These are phyloP conservation scores for Drosophila antonietae DNA, from an alignment of 2,888 invertebrate species.

Conservation along the genomic window DNA sequence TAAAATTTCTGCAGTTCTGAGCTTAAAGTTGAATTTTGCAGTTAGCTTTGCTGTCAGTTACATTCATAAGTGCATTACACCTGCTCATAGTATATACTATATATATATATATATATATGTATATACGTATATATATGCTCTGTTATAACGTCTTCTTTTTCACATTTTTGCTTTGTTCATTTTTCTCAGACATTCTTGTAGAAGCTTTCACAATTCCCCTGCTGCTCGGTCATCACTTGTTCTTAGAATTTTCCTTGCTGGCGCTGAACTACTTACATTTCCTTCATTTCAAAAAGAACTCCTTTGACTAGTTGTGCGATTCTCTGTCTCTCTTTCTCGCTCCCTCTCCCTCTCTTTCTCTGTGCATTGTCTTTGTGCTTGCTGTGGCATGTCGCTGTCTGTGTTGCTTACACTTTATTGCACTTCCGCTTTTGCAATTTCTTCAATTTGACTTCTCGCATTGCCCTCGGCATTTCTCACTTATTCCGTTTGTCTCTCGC, in stretches of 20 bases:
- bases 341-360: not conserved
- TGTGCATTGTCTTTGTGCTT: conserved; percentile 14
- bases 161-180: not conserved
- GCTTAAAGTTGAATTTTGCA: not conserved
- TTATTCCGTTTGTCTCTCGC: conserved; percentile 8
- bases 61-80: conserved; percentile 3
- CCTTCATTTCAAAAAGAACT: conserved; percentile 9
- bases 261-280: conserved; percentile 30
- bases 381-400: conserved; percentile 20
- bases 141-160: no score
- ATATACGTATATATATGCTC: not conserved
- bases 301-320: not conserved
- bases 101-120: no score
- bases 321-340: not conserved
- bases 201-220: not conserved
- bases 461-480: conserved; percentile 21
- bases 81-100: not conserved
- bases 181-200: not conserved
- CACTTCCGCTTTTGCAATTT: conserved; percentile 67
- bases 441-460: conserved; percentile 51
- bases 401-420: conserved; percentile 64
- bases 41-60: not conserved
- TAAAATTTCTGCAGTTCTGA: not conserved
- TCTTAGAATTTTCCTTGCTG: conserved; percentile 2
- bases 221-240: conserved; percentile 2